These are phyloP conservation scores for Malachius bipustulatus DNA, from an alignment of 2,888 invertebrate genomes.

Conservation along the genomic window DNA sequence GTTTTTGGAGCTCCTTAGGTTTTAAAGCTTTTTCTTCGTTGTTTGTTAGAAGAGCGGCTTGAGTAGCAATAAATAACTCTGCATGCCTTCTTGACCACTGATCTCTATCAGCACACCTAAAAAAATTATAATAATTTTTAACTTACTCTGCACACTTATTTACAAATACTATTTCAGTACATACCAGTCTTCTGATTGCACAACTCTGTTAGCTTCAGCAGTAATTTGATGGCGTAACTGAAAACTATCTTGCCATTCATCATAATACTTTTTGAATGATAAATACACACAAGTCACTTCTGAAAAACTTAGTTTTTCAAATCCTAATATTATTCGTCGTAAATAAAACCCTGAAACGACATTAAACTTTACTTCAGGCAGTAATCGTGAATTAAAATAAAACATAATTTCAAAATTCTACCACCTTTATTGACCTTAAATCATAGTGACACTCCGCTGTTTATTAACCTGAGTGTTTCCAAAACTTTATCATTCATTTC, in stretches of 20 bases:
- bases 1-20: slow-evolving; percentile 64
- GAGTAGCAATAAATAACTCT: slow-evolving; percentile 78
- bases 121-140: no score
- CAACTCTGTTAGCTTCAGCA: slow-evolving; percentile 12
- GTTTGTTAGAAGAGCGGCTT: slow-evolving; percentile 68
- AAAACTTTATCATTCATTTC: slow-evolving; percentile 9
- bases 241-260: slow-evolving; percentile 20
- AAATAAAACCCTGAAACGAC: slow-evolving; percentile 63
- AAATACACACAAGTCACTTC: slow-evolving; percentile 66
- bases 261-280: slow-evolving; percentile 57
- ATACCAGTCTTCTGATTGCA: slow-evolving; percentile 21
- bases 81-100: slow-evolving; percentile 82
- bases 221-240: slow-evolving; percentile 14
- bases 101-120: slow-evolving; percentile 42
- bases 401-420: slow-evolving; percentile 11
- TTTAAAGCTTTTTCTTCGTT: slow-evolving; percentile 70
- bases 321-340: slow-evolving; percentile 64
- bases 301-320: slow-evolving; percentile 75
- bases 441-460: no score
- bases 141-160: neutral
- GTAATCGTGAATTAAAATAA: slow-evolving; percentile 5
- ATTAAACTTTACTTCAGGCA: no score
- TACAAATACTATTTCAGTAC: slow-evolving; percentile 6
- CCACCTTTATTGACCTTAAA: no score
- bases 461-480: slow-evolving; percentile 1